These are phyloP conservation scores for Parnassius smintheus DNA, from an alignment of 2,888 invertebrate genomes.

Conservation along the genomic window DNA sequence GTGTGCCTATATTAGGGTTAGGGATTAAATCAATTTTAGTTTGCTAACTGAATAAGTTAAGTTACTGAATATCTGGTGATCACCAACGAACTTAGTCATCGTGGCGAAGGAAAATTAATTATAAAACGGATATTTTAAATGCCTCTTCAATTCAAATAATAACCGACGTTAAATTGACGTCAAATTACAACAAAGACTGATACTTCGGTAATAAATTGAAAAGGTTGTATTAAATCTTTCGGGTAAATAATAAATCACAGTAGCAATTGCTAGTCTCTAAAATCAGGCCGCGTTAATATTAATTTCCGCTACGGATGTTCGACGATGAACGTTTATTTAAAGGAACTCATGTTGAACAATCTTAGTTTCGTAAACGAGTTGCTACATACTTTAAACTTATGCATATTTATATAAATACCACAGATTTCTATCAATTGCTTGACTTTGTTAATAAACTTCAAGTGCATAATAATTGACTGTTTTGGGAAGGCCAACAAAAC, in stretches of 20 bases:
- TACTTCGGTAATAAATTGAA: slow-evolving; percentile 26
- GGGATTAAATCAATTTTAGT: too few species aligned
- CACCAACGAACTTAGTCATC: too few species aligned
- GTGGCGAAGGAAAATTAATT: background rate
- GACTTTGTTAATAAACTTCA: too few species aligned
- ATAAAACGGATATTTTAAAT: slow-evolving; percentile 14
- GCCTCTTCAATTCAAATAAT: slow-evolving; percentile 24
- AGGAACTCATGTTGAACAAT: slow-evolving; percentile 50
- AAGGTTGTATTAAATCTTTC: slow-evolving; percentile 24
- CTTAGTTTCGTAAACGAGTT: slow-evolving; percentile 18
- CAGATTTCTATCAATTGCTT: too few species aligned
- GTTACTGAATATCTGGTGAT: too few species aligned
- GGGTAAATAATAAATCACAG: slow-evolving; percentile 27
- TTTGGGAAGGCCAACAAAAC: too few species aligned
- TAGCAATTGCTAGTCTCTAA: slow-evolving; percentile 24
- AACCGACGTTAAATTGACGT: slow-evolving; percentile 25
- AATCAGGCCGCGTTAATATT: slow-evolving; percentile 57
- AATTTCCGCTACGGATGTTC: slow-evolving; percentile 48
- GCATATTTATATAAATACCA: too few species aligned
- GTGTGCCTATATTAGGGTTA: too few species aligned
- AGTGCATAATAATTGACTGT: too few species aligned
- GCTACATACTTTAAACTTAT: slow-evolving; percentile 8
- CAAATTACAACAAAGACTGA: slow-evolving; percentile 24
- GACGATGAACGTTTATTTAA: slow-evolving; percentile 40
- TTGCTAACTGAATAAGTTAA: too few species aligned